Base-by-base conservation (phyloP, 2,113 vertebrate genomes). In the Dromaius novaehollandiae region DNA sequence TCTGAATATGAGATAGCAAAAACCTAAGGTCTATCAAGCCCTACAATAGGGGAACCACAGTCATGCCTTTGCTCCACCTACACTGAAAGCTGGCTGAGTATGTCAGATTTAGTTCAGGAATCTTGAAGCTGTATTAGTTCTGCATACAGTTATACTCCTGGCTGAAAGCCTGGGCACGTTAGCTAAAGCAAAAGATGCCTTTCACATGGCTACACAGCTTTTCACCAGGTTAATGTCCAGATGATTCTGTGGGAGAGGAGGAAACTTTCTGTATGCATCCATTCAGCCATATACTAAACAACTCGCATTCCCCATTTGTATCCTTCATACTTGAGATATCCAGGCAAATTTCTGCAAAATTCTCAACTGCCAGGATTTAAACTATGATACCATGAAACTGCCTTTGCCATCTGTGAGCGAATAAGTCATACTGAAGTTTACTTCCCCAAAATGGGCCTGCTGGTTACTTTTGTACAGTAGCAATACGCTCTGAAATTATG, bases 401-500 rank as follows among this genome's bases (percentile, higher is more conserved):
- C n/a, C 60, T 91, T 89, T 92, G 75, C 93, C 80, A 88, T 93
- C 93, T 96, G 93, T 91, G 86, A 91, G 76, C 68, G 63, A 89
- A 77, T 95, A 95, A 96, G 70, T 85, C 94, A 91, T 44, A 53
- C 32, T 90, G 90, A 92, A 93, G 86, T 92, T 95, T 90, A 48
- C 90, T 87, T 96, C 91, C 78, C 48, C 89, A 96, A 89, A 65
- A 83, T 56, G 89, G 92, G 76, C 64, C 90, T 90, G 70, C 88
- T 95, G 71, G 93, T 96, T 96, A 68, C 50, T 95, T 96, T 80
- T 94, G 85, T 93, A 92, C 60, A 91, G 34, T 89, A 94, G 95
- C 90, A 95, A 82, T 80, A 81, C 55, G 74, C 71, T 93, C 70
- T 96, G 95, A 97, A 97, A 97, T 91, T 70, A 95, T 80, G 83